These are phyloP conservation scores for Lasioglossum calceatum DNA, from an alignment of 2,888 invertebrate genomes.

Conservation along the genomic window DNA sequence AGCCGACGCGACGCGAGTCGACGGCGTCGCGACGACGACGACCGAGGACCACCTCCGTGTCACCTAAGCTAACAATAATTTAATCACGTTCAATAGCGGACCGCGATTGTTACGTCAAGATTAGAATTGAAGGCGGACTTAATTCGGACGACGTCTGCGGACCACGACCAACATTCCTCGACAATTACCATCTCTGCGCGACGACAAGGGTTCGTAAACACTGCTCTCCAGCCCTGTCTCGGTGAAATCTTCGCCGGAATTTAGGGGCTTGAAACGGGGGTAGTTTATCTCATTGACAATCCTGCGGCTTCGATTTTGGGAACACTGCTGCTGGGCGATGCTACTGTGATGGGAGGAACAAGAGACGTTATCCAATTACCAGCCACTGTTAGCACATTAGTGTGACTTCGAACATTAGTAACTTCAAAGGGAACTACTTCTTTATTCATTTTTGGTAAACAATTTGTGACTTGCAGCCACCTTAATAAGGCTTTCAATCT, in stretches of 20 bases:
- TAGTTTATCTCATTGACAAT: conserved; percentile 6
- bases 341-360: not conserved
- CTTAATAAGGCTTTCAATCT: too few species aligned
- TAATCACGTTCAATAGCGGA: conserved; percentile 63
- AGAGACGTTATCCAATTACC: not conserved
- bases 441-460: not conserved
- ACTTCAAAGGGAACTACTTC: too few species aligned
- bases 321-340: not conserved
- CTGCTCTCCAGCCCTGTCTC: not conserved
- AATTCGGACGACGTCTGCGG: conserved; percentile 19
- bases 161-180: conserved; percentile 14
- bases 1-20: conserved; percentile 21
- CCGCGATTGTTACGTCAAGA: conserved; percentile 45
- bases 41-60: conserved; percentile 32
- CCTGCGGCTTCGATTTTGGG: conserved; percentile 1
- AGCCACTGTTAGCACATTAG: not conserved
- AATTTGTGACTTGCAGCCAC: not conserved
- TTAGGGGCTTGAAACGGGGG: not conserved
- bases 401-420: not conserved
- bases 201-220: conserved; percentile 12
- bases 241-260: not conserved
- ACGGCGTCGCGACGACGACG: not conserved
- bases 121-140: conserved; percentile 33
- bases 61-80: conserved; percentile 66
- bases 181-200: conserved; percentile 31